Conservation (phyloP, 2,888 invertebrate genomes). For the Drosophila melanosoma region DNA sequence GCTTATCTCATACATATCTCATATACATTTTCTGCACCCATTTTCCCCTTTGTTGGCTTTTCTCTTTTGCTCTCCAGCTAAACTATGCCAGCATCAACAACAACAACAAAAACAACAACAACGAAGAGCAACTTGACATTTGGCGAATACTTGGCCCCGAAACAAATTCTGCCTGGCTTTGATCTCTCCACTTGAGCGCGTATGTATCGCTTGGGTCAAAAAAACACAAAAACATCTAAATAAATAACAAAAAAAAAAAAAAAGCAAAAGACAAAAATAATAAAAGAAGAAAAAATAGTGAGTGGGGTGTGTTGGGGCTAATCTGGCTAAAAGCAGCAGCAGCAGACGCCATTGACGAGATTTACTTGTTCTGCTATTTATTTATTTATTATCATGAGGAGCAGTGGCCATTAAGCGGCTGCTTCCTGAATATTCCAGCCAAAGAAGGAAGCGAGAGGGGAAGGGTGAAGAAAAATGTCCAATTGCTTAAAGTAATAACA, state of each 20-base stretch:
- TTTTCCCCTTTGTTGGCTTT: constrained; percentile 18
- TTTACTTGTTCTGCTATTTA: constrained; percentile 57
- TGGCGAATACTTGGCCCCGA: constrained; percentile 60
- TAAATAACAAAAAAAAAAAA: constrained; percentile 18
- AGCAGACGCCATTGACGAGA: constrained; percentile 55
- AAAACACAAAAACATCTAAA: constrained; percentile 24
- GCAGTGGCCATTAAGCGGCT: constrained; percentile 58
- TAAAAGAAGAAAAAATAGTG: not conserved
- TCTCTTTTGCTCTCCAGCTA: constrained; percentile 44
- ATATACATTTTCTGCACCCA: constrained; percentile 1
- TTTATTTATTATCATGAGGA: constrained; percentile 58
- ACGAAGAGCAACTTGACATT: constrained; percentile 53
- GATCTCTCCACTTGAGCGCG: constrained; percentile 59
- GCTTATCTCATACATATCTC: constrained; percentile 1
- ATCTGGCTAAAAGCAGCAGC: constrained; percentile 57
- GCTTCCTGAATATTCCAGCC: constrained; percentile 57
- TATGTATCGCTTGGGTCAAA: constrained; percentile 45
- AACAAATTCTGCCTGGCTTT: constrained; percentile 56
- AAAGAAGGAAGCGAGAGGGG: not conserved
- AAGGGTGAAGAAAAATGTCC: constrained; percentile 38
- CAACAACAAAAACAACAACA: not conserved
- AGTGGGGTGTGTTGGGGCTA: constrained; percentile 32
- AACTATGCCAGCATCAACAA: constrained; percentile 44
- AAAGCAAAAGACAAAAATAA: constrained; percentile 5
- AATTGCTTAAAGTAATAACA: constrained; percentile 71